phyloP scores from a whole-genome alignment of 2,888 invertebrate species.

The Chouioia cunea region DNA sequence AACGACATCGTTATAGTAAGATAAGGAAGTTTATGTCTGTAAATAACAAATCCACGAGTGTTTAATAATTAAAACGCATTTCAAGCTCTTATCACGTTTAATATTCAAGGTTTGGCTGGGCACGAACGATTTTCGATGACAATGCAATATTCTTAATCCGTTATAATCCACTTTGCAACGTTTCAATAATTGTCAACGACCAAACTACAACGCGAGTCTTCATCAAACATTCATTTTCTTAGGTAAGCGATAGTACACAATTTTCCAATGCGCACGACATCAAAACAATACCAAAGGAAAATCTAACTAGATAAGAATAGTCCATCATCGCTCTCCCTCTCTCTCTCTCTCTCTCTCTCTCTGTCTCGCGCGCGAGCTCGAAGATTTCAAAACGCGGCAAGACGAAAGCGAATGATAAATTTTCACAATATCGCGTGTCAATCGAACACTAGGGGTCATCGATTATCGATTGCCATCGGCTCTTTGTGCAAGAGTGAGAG shows the following conservation, averaged over 20 bases:
- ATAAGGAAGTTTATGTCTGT: too few relatives aligned
- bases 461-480: conserved; percentile 49
- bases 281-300: too few relatives aligned
- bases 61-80: too few relatives aligned
- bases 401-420: not conserved
- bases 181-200: conserved; percentile 12
- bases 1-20: too few relatives aligned
- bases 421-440: conserved; percentile 47
- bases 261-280: too few relatives aligned
- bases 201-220: conserved; percentile 5
- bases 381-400: not conserved
- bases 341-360: too few relatives aligned
- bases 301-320: too few relatives aligned
- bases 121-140: conserved; percentile 21
- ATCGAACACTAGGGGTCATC: conserved; percentile 48
- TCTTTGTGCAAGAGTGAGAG: not conserved
- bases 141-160: conserved; percentile 20
- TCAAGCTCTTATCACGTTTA: conserved; percentile 18
- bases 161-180: not conserved
- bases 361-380: too few relatives aligned
- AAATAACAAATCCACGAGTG: too few relatives aligned
- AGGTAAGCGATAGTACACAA: too few relatives aligned
- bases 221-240: conserved; percentile 40
- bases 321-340: too few relatives aligned
- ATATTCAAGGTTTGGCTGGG: conserved; percentile 20